These are phyloP conservation scores for Manis pentadactyla DNA, from an alignment of 2,797 vertebrate genomes.

Conservation along the genomic window DNA sequence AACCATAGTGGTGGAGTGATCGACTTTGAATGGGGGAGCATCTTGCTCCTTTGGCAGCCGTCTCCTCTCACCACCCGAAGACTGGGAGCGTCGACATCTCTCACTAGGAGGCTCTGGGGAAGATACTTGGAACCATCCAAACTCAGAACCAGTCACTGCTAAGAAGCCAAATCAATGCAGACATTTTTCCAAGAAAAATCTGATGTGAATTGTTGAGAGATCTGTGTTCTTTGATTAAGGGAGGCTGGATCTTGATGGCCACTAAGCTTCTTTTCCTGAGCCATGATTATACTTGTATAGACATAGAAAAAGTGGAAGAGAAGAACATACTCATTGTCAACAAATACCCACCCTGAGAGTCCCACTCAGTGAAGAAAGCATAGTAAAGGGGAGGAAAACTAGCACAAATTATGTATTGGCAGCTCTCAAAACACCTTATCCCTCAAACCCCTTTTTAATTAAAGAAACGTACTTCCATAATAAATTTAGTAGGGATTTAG, in stretches of 20 bases:
- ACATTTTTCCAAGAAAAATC: background rate
- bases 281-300: background rate
- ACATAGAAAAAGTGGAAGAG: background rate
- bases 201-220: background rate
- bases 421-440: background rate
- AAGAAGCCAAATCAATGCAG: background rate
- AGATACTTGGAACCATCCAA: background rate
- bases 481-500: background rate
- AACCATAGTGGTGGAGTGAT: background rate
- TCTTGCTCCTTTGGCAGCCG: background rate
- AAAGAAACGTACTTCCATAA: constrained; percentile 3
- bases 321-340: background rate
- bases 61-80: background rate
- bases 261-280: background rate
- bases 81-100: background rate
- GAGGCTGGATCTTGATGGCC: background rate
- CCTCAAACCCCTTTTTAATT: background rate
- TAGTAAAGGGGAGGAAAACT: background rate
- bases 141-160: background rate
- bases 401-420: background rate
- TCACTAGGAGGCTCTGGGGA: background rate
- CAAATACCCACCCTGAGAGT: background rate
- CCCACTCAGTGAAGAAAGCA: background rate
- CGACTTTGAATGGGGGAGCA: background rate
- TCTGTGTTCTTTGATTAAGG: background rate